Conservation (phyloP, 1,140 invertebrate species). For the Diprion similis region DNA sequence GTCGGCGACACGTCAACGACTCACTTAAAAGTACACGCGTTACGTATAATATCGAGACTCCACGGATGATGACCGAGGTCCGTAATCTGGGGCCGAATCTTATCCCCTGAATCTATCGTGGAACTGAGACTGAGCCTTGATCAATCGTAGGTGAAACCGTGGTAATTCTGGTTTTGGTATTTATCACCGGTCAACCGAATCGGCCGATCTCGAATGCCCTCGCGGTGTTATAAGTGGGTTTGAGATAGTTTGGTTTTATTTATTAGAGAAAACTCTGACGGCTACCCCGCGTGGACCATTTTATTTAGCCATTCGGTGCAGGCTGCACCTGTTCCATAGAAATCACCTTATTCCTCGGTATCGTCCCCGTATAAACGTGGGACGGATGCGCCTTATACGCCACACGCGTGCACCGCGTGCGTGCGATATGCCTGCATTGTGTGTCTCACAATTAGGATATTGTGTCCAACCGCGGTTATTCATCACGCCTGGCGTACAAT, state of each 20-base stretch:
- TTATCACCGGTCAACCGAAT: too few species aligned
- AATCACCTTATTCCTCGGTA: not conserved
- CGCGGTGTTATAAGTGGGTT: not conserved
- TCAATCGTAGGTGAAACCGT: too few species aligned
- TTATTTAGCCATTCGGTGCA: not conserved
- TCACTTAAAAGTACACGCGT: too few species aligned
- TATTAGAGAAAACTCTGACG: not conserved
- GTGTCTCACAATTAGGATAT: not conserved
- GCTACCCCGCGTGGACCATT: not conserved
- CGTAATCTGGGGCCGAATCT: too few species aligned
- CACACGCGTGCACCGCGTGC: too few species aligned
- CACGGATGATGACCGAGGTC: too few species aligned
- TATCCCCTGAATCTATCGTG: too few species aligned
- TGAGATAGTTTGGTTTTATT: not conserved
- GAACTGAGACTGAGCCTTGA: too few species aligned
- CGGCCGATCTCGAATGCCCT: too few species aligned
- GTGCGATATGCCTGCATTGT: not conserved
- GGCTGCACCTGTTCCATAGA: not conserved
- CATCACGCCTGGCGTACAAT: not conserved
- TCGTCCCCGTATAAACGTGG: not conserved
- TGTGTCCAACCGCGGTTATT: not conserved
- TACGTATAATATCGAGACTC: too few species aligned
- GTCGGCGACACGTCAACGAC: too few species aligned
- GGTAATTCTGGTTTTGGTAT: too few species aligned
- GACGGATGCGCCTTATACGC: not conserved